Base-by-base conservation (phyloP, 1,140 invertebrate species). In the Drosophila kurseongensis region DNA sequence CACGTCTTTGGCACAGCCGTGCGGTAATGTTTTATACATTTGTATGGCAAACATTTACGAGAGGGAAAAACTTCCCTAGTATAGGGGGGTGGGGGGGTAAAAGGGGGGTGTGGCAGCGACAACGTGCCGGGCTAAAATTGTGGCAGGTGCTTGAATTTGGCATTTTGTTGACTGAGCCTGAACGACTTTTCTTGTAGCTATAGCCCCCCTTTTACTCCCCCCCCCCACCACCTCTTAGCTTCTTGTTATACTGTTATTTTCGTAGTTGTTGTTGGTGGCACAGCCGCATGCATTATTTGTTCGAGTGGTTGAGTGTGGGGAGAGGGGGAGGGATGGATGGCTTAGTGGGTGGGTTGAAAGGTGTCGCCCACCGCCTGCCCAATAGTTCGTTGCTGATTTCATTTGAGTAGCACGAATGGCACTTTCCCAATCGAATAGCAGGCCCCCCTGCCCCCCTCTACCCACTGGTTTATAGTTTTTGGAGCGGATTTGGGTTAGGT, bases 131-230 rank as follows among this genome's bases (percentile, higher is more conserved):
- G 65, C 78, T 75, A 42, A 81, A 86, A 88, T 86, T 86, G 82
- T 82, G 83, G 79, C 82, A 86, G 82, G 82, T 86, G 82, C 82
- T 86, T 82, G 83, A 86, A 86, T 86, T 86, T 88, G 82, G 78
- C 61, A 86, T 86, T 86, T 86, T 81, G 82, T 82, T 86, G 82
- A 86, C 82, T 86, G 69, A 85, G 82, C 78, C 78, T 75, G 82
- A 85, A 85, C 74, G 82, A 81, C 74, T 85, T 85, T 69, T 38
- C 80, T 83, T 84, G 80, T 80, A 75, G 63, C 60, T 45, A 12
- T n/a, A 2, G 29, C 38, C n/a, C 23, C n/a, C 14, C 16, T 23
- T 35, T 8, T 12, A 40, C 4, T n/a, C 4, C 5, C 41, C 8
- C 12, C 35, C 36, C 18, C 7, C 45, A 2, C 5, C 7, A 10